These are phyloP conservation scores for Ivindomyrus marchei DNA, from an alignment of 2,113 vertebrate genomes.

Conservation along the genomic window DNA sequence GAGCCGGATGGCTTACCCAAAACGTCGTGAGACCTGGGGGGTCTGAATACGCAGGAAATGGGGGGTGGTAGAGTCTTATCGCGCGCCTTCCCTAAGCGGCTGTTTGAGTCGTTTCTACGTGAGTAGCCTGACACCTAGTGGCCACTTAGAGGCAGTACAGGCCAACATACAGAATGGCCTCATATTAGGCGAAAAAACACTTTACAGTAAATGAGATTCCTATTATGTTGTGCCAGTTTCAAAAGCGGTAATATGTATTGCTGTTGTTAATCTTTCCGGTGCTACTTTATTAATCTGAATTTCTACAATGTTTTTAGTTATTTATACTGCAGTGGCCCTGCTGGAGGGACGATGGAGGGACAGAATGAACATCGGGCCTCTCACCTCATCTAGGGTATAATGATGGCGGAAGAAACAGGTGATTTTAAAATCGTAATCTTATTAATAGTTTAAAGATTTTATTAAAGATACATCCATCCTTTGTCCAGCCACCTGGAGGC, in stretches of 20 bases:
- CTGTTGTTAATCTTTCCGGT: background rate
- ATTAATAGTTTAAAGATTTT: background rate
- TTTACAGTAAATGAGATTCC: background rate
- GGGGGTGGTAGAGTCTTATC: background rate
- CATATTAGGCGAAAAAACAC: background rate
- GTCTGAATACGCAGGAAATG: background rate
- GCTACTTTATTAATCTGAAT: background rate
- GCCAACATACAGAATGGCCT: background rate
- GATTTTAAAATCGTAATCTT: background rate
- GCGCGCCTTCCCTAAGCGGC: background rate
- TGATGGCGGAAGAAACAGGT: background rate
- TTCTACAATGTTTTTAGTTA: background rate
- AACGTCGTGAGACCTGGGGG: background rate
- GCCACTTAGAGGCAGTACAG: background rate
- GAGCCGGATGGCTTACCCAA: background rate
- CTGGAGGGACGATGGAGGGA: background rate
- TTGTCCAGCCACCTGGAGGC: background rate
- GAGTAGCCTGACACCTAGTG: conserved; percentile 13
- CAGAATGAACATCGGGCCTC: background rate
- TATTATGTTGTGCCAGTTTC: background rate
- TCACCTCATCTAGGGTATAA: background rate
- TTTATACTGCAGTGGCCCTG: background rate
- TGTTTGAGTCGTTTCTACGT: background rate
- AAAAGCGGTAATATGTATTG: background rate
- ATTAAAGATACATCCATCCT: background rate